Percentiles rank a stretch among this genome's conserved stretches.
Conservation (phyloP, 2,888 invertebrate species). For the Idaea dimidiata region DNA sequence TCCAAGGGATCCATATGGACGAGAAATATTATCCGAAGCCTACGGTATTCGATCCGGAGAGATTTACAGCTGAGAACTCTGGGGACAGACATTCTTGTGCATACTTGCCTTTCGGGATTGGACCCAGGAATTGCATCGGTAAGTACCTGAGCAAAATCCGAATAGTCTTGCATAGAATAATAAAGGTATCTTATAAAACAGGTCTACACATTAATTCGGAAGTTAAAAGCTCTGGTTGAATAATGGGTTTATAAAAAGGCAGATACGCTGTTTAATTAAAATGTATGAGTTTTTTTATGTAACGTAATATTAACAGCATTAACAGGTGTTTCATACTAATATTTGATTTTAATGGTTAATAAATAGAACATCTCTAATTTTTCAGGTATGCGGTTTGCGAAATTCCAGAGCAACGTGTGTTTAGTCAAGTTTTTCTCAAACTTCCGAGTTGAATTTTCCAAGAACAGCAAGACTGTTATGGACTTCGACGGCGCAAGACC, state of each 20-base stretch:
- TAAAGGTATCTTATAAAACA: no score
- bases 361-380: conserved; percentile 4
- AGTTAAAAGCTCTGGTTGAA: no score
- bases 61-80: conserved; percentile 26
- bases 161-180: no score
- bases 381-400: conserved; percentile 52
- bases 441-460: conserved; percentile 37
- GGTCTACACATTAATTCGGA: no score
- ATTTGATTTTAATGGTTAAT: neutral
- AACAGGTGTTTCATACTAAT: neutral
- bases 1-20: conserved; percentile 25
- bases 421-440: conserved; percentile 41
- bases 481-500: conserved; percentile 19
- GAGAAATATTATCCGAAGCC: conserved; percentile 27
- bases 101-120: conserved; percentile 19
- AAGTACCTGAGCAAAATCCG: no score
- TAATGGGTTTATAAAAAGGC: no score
- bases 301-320: neutral
- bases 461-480: conserved; percentile 29
- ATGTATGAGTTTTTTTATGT: no score
- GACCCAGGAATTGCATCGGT: no score
- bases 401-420: conserved; percentile 40
- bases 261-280: no score
- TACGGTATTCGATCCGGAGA: conserved; percentile 29
- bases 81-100: conserved; percentile 21